These are phyloP conservation scores for Ctenicera cuprea DNA, from an alignment of 2,888 invertebrate species.

Conservation along the genomic window DNA sequence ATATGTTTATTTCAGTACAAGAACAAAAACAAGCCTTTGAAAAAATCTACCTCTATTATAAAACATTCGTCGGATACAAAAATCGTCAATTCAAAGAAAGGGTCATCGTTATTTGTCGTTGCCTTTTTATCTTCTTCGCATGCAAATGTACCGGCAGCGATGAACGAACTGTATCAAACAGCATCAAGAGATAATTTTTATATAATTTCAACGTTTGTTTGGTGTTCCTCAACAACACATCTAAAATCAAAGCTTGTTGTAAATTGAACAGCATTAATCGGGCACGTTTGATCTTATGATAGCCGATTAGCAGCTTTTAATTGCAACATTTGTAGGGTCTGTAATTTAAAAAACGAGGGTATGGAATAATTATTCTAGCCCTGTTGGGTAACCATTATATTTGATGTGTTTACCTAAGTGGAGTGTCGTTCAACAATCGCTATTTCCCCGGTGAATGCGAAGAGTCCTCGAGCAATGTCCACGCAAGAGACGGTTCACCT, in stretches of 20 bases:
- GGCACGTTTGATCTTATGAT: no score
- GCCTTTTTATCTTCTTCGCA: slow-evolving; percentile 51
- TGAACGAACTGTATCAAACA: slow-evolving; percentile 25
- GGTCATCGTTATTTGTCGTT: slow-evolving; percentile 56
- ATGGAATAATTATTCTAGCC: slow-evolving; percentile 22
- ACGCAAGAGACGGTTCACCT: slow-evolving; percentile 53
- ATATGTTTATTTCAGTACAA: not conserved
- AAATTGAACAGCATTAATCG: no score
- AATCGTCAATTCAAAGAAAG: slow-evolving; percentile 52
- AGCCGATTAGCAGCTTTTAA: not conserved
- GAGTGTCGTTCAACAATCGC: slow-evolving; percentile 51
- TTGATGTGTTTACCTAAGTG: slow-evolving; percentile 33
- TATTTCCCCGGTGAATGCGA: slow-evolving; percentile 56
- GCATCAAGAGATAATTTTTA: slow-evolving; percentile 9
- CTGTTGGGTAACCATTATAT: slow-evolving; percentile 32
- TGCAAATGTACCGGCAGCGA: slow-evolving; percentile 36
- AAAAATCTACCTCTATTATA: slow-evolving; percentile 4
- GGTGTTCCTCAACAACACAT: not conserved
- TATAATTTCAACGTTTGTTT: not conserved
- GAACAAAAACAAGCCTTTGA: slow-evolving; percentile 8
- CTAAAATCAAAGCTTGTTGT: not conserved
- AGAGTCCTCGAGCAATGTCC: slow-evolving; percentile 55
- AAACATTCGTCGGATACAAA: slow-evolving; percentile 35
- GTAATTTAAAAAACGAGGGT: not conserved
- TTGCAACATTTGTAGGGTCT: slow-evolving; percentile 1